Evolutionary conservation across 2,113 vertebrate species (phyloP).

Genomic region (Centropus unirufus): DNA sequence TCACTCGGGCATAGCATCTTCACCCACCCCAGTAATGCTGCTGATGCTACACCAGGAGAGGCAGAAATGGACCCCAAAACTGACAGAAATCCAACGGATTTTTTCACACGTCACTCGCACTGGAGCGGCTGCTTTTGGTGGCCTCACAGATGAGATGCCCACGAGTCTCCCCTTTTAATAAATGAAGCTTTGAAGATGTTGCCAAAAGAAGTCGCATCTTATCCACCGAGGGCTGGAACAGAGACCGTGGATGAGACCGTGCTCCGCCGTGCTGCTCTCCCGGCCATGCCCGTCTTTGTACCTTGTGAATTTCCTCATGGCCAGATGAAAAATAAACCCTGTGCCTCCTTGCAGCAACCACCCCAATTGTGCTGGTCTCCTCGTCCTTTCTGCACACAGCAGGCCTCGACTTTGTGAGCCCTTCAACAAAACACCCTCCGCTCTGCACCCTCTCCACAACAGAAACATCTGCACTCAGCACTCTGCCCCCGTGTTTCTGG

Average conservation of each 20-base stretch:
- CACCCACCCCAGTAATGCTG: not conserved
- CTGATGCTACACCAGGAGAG: not conserved
- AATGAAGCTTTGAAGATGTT: fast-evolving
- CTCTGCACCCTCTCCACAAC: not conserved
- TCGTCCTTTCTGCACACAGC: fast-evolving
- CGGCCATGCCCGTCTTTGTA: fast-evolving
- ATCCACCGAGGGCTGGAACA: fast-evolving
- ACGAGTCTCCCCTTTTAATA: not conserved
- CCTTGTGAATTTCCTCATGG: not conserved
- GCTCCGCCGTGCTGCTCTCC: not conserved
- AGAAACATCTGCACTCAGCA: fast-evolving
- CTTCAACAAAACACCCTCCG: fast-evolving
- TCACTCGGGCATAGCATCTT: fast-evolving
- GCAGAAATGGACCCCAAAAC: not conserved
- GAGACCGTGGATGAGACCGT: fast-evolving
- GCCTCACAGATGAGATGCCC: not conserved
- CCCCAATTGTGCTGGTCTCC: not conserved
- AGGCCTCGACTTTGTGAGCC: fast-evolving
- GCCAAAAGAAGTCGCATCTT: fast-evolving
- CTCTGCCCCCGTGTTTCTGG: fast-evolving
- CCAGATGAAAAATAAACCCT: not conserved
- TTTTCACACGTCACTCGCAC: not conserved
- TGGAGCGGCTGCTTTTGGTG: not conserved
- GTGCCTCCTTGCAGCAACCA: not conserved
- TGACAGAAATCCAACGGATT: fast-evolving